Evolutionary conservation across 1,140 invertebrate genomes (phyloP), one percentile per base, ranked within the genome.

Genomic region (Ctenoplectra terminalis): DNA sequence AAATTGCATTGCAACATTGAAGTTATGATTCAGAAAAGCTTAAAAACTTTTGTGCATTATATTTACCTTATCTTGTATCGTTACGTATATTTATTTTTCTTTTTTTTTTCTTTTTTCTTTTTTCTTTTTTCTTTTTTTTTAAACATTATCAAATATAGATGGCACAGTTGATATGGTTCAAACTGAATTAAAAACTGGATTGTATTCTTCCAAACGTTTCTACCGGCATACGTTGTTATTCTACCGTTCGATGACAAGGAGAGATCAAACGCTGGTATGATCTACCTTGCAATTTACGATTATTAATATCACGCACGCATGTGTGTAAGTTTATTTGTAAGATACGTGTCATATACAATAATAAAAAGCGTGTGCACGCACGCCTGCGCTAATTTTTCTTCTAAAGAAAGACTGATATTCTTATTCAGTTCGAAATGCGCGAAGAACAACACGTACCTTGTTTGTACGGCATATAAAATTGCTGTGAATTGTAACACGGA

Each of bases 331-430:
- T 87, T 74, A 75, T 72, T 60, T 78, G 75, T 56, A 71, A 77
- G 75, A 69, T 85, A 84, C 60, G 63, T 76, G 56, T 87, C 80
- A 77, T 82, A 69, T 52, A 69, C 23, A n/a, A 75, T 66, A 46
- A 80, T n/a, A n/a, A 84, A 66, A 23, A 48, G 58, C 61, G 56
- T 61, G 84, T 61, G 15, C 69, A 58, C 13, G n/a, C 43, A 52
- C 43, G 76, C 31, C 37, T 34, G 46, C 72, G 60, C 80, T 87
- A 74, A 67, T 73, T 83, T 84, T 40, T 83, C 63, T 83, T 81
- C 56, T 85, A 74, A 85, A 83, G 50, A 80, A 88, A 86, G 86
- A 88, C 86, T 88, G 87, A 88, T 85, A 82, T 37, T 87, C 34
- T 81, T 83, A 83, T 83, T 85, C 83, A 86, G 60, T 83, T 85